Conservation (phyloP, 2,888 invertebrate genomes). For the Julus scandinavius region DNA sequence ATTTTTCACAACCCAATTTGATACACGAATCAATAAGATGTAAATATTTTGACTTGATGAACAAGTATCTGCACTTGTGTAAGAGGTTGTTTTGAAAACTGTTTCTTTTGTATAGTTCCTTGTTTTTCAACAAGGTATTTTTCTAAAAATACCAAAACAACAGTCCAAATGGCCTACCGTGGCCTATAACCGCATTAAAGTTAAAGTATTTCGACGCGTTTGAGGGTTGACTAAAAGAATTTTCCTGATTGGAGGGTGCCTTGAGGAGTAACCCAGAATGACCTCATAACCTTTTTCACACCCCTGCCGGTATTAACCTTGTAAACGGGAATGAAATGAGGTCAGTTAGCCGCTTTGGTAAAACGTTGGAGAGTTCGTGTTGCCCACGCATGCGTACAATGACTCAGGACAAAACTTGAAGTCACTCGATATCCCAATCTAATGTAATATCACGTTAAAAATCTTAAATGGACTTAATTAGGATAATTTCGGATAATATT, state of each 20-base stretch:
- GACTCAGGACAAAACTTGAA: neutral
- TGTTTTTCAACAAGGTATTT: too few species aligned
- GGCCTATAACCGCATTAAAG: neutral
- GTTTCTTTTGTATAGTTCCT: too few species aligned
- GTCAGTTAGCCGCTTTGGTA: slow-evolving; percentile 17
- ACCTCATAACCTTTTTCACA: slow-evolving; percentile 23
- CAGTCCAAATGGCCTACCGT: neutral
- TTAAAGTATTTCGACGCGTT: neutral
- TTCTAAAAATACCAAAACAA: too few species aligned
- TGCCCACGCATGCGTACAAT: neutral
- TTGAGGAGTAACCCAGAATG: slow-evolving; percentile 31
- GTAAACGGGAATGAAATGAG: slow-evolving; percentile 43
- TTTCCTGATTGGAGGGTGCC: neutral
- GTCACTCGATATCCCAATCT: neutral
- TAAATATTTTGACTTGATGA: too few species aligned
- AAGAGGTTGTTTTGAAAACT: too few species aligned
- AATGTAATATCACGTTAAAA: neutral
- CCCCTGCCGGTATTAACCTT: slow-evolving; percentile 4
- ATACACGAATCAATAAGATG: too few species aligned
- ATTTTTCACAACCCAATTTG: too few species aligned
- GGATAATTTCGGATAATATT: neutral
- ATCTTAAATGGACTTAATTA: slow-evolving; percentile 35
- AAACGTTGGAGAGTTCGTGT: neutral
- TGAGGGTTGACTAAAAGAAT: neutral
- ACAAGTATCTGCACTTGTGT: too few species aligned